Evolutionary conservation across 2,113 vertebrate genomes (phyloP), one percentile per base, ranked within the genome.

Genomic region (Sinocyclocheilus grahami): DNA sequence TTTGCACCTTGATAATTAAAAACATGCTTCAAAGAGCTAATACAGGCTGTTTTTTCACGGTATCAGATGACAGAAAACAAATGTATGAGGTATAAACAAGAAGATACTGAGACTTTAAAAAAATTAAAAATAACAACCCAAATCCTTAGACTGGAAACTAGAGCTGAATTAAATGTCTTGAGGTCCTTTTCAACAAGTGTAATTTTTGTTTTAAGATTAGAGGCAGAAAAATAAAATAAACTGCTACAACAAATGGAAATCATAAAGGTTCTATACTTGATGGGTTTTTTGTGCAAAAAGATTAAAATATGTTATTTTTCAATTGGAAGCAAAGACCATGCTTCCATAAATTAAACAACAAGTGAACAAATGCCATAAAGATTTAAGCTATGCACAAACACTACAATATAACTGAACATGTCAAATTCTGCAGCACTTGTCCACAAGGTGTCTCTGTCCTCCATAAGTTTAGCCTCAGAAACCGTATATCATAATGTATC

Each of bases 361-460:
- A 65, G 24, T 65, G 11, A 27, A 65, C 2, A 65, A 27, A 13
- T 65, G 7, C 8, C 13, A 55, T 33, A 55, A 9, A 27, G 37
- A 27, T 46, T 69, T 16, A 22, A 51, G 7, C 9, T 22, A 55
- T 18, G 46, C 27, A 72, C 75, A 76, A 42, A 81, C 16, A 37
- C 55, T n/a, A 39, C 11, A 79, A 13, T 22, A 60, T 2, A 63
- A 63, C 11, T 63, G 7, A 42, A 46, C 67, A 69, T 27, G 63
- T 58, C 13, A 83, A 10, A 46, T 84, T 14, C 78, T 83, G 60
- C 72, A 48, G 37, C 3, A 46, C 71, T 60, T 87, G 12, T 42
- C 84, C 91, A 90, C 92, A 86, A 92, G 93, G 91, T 86, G 92
- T 87, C 92, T 79, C 93, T 82, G 86, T 91, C 88, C 87, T 86